Evolutionary conservation across 2,113 vertebrate genomes (phyloP), one percentile per base, ranked within the genome.

Genomic region (Origma solitaria): DNA sequence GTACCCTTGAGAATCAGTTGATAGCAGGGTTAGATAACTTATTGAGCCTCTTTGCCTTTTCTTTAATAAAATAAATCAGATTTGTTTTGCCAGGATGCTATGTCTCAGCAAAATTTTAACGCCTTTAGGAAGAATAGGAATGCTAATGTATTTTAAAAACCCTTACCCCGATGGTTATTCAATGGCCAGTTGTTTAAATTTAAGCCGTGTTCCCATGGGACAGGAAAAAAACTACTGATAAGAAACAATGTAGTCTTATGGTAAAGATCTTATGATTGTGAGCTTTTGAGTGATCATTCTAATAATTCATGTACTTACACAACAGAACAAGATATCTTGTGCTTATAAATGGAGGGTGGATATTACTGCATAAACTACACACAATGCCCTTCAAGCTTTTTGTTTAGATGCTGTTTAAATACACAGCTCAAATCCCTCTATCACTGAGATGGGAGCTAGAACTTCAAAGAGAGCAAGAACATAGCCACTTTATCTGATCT

Each of bases 191-290:
- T 88, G 68, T 72, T 77, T 81, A 76, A 83, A 64, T 71, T 76
- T 38, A 44, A 82, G 57, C 9, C 70, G 22, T 35, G 66, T 91
- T 97, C 90, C 79, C 47, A 68, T 87, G 95, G 86, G 95, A 96
- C 89, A 96, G 95, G 86, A 86, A 94, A 85, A 66, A 94, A 91
- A 53, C 60, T 58, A 27, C 82, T 47, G 93, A 91, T 96, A 91
- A 80, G 76, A 57, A 91, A 93, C 93, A 97, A 95, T 92, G 94
- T 35, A 53, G n/a, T 53, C 27, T 77, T 76, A 86, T 44, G 64
- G 73, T 83, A 95, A 62, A 88, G 84, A 76, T 76, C 47, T 86
- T 62, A 47, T 19, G 92, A 97, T 89, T 95, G 78, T 64, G 92
- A 50, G 68, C 77, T 82, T 93, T 96, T 82, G 62, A 94, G 53